Conservation (phyloP, 2,888 invertebrate genomes). For the Caenorhabditis sp. region DNA sequence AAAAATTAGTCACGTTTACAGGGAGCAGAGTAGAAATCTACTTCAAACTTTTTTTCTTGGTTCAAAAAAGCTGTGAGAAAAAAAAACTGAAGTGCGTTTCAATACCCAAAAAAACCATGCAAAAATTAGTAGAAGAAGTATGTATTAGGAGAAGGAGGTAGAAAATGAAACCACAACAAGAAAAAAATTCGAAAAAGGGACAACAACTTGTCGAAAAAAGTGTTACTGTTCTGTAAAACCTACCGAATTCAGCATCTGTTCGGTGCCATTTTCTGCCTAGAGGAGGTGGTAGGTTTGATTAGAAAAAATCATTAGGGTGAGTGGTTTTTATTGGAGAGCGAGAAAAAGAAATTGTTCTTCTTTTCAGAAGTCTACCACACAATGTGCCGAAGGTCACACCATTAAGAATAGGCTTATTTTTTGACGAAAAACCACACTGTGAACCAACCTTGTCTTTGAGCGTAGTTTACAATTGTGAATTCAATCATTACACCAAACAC, state of each 20-base stretch:
- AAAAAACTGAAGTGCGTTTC: background rate
- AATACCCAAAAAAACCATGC: background rate
- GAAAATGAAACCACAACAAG: background rate
- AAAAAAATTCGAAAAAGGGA: conserved; percentile 4
- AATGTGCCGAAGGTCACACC: conserved; percentile 14
- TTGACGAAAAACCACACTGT: background rate
- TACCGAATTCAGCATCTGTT: conserved; percentile 53
- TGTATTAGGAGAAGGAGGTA: background rate
- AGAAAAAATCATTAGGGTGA: background rate
- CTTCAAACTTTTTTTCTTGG: background rate
- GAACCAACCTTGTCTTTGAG: conserved; percentile 56
- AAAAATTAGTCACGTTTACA: background rate
- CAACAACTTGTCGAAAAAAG: conserved; percentile 1
- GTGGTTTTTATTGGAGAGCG: conserved; percentile 16
- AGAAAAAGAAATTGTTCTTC: too few species aligned
- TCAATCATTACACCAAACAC: conserved; percentile 65
- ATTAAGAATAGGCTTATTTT: background rate
- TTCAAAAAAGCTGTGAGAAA: background rate
- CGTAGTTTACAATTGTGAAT: conserved; percentile 62
- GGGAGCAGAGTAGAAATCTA: too few species aligned
- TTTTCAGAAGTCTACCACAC: conserved; percentile 28
- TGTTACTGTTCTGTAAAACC: conserved; percentile 6
- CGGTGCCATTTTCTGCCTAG: conserved; percentile 59
- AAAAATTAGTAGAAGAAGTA: background rate
- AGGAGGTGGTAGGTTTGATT: conserved; percentile 1